Conservation (phyloP, 2,797 vertebrate species). For the Artibeus jamaicensis region DNA sequence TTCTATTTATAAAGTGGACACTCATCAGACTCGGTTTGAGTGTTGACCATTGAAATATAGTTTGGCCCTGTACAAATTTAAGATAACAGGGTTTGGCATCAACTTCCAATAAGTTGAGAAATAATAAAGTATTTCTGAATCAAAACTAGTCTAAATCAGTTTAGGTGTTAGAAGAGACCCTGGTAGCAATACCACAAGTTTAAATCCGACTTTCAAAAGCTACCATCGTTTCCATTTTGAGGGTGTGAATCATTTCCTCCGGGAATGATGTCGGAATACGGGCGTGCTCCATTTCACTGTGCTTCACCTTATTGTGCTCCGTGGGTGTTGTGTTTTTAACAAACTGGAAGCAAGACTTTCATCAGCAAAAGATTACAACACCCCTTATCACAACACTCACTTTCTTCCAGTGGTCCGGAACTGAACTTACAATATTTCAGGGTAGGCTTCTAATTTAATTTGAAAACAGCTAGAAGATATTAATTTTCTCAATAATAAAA, state of each 20-base stretch:
- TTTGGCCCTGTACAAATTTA: not conserved
- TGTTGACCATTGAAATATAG: not conserved
- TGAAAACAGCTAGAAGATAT: not conserved
- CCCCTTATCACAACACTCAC: not conserved
- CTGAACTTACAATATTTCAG: not conserved
- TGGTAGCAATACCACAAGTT: not conserved
- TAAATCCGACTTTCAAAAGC: not conserved
- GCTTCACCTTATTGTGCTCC: not conserved
- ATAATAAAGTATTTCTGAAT: constrained; percentile 48
- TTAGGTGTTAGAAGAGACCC: not conserved
- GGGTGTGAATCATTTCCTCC: not conserved
- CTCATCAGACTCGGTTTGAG: not conserved
- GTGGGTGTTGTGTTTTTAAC: not conserved
- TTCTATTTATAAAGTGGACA: not conserved
- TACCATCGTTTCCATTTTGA: not conserved
- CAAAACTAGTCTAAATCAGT: not conserved
- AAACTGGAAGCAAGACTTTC: not conserved
- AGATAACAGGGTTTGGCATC: not conserved
- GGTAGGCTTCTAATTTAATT: not conserved
- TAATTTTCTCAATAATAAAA: not conserved
- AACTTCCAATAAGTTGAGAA: not conserved
- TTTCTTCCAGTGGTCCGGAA: not conserved
- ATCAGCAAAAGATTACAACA: not conserved
- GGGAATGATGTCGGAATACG: not conserved
- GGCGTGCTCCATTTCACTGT: not conserved